Conservation (phyloP, 92 coral and sea anemone species). For the Zoanthus sociatus region DNA sequence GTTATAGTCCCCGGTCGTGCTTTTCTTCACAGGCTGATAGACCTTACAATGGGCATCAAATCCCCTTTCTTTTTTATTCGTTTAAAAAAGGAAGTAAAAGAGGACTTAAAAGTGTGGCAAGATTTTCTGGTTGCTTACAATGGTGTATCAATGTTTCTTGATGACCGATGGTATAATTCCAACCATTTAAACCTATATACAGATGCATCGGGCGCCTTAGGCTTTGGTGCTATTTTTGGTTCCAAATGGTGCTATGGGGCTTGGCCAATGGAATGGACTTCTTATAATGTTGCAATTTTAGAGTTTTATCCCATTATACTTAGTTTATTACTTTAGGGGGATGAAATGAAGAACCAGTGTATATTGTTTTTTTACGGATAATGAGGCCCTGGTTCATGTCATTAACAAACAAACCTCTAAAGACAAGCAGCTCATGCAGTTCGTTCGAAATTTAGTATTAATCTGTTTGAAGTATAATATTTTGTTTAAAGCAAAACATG, state of each 20-base stretch:
- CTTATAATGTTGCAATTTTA: too few species aligned
- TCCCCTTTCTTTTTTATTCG: neutral
- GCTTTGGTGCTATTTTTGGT: neutral
- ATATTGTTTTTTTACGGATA: too few species aligned
- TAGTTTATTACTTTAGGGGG: neutral
- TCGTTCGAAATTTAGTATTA: too few species aligned
- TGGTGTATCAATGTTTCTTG: neutral
- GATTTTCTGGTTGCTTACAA: neutral
- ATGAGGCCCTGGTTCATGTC: too few species aligned
- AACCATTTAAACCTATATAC: neutral
- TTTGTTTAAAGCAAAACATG: too few species aligned
- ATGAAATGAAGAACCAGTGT: neutral
- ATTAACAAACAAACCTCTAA: too few species aligned
- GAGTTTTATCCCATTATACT: too few species aligned
- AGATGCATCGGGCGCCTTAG: neutral
- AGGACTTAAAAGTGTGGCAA: neutral
- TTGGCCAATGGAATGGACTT: too few species aligned
- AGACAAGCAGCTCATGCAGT: too few species aligned
- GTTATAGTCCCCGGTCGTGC: slow-evolving; percentile 59
- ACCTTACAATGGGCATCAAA: neutral
- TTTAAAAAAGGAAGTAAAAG: neutral
- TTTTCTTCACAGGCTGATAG: slow-evolving; percentile 25
- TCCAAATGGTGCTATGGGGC: neutral
- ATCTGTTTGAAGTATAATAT: too few species aligned
- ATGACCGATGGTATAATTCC: neutral